A percentile compares a stretch with the other conserved stretches of the same genome.
These are phyloP conservation scores for Symphodus melops DNA, from an alignment of 2,113 vertebrate genomes.

Conservation along the genomic window DNA sequence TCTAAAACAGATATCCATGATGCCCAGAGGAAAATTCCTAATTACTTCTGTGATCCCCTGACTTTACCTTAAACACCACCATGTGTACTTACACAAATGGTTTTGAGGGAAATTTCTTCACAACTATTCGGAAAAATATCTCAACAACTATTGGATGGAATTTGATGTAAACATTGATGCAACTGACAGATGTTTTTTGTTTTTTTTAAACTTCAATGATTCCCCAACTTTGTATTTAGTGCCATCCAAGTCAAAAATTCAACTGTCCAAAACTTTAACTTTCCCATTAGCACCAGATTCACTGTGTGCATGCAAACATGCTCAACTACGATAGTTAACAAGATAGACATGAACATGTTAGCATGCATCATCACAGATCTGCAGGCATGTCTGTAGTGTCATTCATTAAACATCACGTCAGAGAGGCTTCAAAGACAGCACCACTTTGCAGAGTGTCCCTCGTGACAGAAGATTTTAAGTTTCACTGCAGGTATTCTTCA, in stretches of 20 bases:
- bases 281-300: neutral
- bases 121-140: neutral
- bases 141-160: neutral
- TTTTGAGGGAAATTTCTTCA: too few relatives aligned
- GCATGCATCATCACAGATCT: neutral
- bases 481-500: neutral
- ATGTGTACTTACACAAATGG: too few relatives aligned
- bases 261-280: too few relatives aligned
- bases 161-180: neutral
- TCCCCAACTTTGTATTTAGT: neutral
- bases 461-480: neutral
- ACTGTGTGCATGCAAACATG: neutral
- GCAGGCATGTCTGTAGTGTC: neutral
- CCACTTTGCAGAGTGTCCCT: neutral
- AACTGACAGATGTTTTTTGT: too few relatives aligned
- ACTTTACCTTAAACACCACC: too few relatives aligned
- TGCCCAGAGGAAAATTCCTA: too few relatives aligned
- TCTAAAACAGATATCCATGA: too few relatives aligned
- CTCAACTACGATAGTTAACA: neutral
- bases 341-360: neutral
- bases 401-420: neutral
- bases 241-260: too few relatives aligned
- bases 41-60: too few relatives aligned
- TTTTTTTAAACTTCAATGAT: too few relatives aligned
- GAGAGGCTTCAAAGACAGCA: neutral